These are phyloP conservation scores for Dissostichus mawsoni DNA, from an alignment of 2,113 vertebrate genomes.

Conservation along the genomic window DNA sequence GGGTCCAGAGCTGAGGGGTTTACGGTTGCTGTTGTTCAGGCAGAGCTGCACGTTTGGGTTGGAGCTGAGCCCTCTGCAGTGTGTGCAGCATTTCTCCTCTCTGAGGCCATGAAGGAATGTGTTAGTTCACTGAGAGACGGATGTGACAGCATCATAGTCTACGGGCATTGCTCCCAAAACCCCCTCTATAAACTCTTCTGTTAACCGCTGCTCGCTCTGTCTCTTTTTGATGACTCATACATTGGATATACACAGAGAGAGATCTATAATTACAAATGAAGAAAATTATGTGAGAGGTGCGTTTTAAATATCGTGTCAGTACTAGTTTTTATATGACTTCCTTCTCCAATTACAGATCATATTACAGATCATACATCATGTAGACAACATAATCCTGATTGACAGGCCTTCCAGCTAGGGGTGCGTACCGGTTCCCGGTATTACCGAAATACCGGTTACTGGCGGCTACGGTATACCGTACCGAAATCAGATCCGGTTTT, in stretches of 20 bases:
- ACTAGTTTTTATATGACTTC: not conserved
- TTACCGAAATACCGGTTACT: no score
- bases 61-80: conserved; percentile 4
- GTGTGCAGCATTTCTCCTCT: conserved; percentile 2
- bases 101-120: conserved; percentile 68
- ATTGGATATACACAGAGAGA: not conserved
- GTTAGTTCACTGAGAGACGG: conserved; percentile 50
- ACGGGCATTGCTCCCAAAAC: not conserved
- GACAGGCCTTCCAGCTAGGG: no score
- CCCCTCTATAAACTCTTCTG: not conserved
- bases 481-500: no score
- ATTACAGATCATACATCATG: not conserved
- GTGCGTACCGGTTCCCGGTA: no score
- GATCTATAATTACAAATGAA: not conserved
- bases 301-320: not conserved
- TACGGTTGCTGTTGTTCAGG: not conserved
- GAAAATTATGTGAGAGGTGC: not conserved
- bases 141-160: conserved; percentile 39
- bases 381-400: no score
- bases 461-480: no score
- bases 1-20: not conserved
- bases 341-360: not conserved
- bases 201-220: not conserved
- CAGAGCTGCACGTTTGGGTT: conserved; percentile 26
- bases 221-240: not conserved